phyloP scores from a whole-genome alignment of 2,888 invertebrate genomes.

The Drosophila planitibia region DNA sequence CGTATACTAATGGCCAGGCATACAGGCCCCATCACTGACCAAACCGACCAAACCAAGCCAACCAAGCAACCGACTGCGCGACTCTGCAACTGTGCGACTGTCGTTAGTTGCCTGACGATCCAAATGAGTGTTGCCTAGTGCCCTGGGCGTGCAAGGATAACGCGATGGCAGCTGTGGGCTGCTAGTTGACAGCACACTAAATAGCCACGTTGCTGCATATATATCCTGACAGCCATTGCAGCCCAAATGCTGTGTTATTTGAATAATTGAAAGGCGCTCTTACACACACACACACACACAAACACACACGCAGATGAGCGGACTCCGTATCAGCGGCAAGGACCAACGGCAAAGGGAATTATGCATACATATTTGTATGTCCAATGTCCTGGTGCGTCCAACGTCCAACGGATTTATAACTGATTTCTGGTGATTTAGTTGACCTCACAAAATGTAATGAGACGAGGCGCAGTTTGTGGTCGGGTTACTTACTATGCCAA shows the following conservation, averaged over 20 bases:
- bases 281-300: constrained; percentile 24
- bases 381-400: constrained; percentile 65
- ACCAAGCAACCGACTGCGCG: constrained; percentile 3
- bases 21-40: constrained; percentile 37
- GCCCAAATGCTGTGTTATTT: constrained; percentile 72
- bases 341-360: constrained; percentile 75
- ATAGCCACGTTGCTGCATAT: constrained; percentile 18
- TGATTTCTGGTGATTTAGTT: constrained; percentile 81
- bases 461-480: constrained; percentile 40
- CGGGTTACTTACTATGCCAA: constrained; percentile 65
- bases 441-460: constrained; percentile 67
- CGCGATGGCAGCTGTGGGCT: constrained; percentile 38
- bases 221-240: constrained; percentile 35
- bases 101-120: constrained; percentile 42
- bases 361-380: constrained; percentile 80
- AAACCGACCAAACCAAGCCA: neutral
- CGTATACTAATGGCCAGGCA: constrained; percentile 54
- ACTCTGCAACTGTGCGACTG: constrained; percentile 11
- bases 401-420: constrained; percentile 74
- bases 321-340: constrained; percentile 48
- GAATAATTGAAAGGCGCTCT: constrained; percentile 72
- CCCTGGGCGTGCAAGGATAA: constrained; percentile 22
- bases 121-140: constrained; percentile 52
- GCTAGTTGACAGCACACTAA: constrained; percentile 30
- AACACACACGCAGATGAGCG: constrained; percentile 14